Conservation (phyloP, 2,113 vertebrate genomes). For the Anhinga rufa region DNA sequence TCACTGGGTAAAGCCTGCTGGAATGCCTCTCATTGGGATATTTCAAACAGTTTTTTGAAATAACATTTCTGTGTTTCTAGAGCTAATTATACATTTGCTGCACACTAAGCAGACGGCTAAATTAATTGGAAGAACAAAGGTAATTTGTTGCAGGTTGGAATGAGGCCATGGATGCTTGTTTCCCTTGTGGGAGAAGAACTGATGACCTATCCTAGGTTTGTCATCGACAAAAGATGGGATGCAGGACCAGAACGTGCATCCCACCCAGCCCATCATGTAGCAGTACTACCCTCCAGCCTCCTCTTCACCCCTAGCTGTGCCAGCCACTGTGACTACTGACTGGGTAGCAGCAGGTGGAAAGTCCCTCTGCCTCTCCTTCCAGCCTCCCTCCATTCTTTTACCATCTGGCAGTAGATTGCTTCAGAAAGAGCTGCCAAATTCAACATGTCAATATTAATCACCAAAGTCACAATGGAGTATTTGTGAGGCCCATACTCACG, state of each 20-base stretch:
- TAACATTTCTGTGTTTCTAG: conserved; percentile 26
- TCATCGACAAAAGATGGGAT: neutral
- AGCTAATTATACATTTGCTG: conserved; percentile 35
- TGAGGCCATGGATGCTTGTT: neutral
- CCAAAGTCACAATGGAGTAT: neutral
- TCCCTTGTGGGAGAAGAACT: neutral
- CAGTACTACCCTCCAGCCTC: neutral
- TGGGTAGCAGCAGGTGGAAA: neutral
- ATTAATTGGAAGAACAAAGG: conserved; percentile 63
- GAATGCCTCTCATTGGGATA: conserved; percentile 44
- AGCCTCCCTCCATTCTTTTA: neutral
- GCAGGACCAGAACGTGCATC: neutral
- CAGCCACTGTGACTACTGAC: neutral
- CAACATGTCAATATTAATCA: conserved; percentile 34
- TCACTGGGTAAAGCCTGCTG: neutral
- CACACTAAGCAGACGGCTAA: conserved; percentile 41
- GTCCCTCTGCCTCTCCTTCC: neutral
- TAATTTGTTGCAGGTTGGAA: conserved; percentile 38
- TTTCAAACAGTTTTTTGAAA: conserved; percentile 37
- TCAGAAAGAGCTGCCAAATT: conserved; percentile 39
- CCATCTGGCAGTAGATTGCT: conserved; percentile 20
- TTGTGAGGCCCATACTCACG: neutral
- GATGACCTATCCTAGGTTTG: neutral
- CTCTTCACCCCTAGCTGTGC: neutral
- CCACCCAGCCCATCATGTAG: neutral